Evolutionary conservation across 2,888 invertebrate genomes (phyloP), one percentile per base, ranked within the genome.

Genomic region (Meiosimyza decipiens): DNA sequence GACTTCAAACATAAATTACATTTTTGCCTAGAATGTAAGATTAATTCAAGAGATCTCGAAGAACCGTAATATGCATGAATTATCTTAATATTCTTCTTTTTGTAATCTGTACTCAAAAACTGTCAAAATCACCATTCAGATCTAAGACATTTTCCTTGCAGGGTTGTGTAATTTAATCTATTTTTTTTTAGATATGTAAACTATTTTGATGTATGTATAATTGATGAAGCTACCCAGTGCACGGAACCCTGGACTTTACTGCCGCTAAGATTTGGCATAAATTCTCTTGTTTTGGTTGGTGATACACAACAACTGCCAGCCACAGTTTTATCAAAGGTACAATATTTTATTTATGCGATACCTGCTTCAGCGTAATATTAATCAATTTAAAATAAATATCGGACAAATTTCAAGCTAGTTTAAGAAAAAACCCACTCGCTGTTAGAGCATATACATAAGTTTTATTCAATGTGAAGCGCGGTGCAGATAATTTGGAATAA

Each of bases 181-280:
- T 28, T 59, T 52, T 16, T 13, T 59, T 12, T 4, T 47, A 79
- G 79, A n/a, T 82, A 74, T 18, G 76, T 84, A 4, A 71, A 77
- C 62, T 82, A 82, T 66, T 88, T 89, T 71, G 90, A 91, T 65
- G 88, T 92, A 73, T 95, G 95, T 80, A 93, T 95, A 70, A 90
- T 96, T 69, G 95, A 95, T 86, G 95, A 97, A 88, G 96, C 97
- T 22, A 94, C 95, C 0, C 95, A 96, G 83, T 94, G 94, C 77
- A 92, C 91, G 52, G 97, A 97, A 85, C 91, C 94, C 1, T 95
- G 95, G 86, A 91, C 92, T 2, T 87, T 96, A 76, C 91, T 95
- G 76, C 96, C 96, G 0, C 88, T 96, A 60, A 90, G 91, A 82
- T 90, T 95, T 75, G 92, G 92, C 68, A 90, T 95, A 6, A 91